phyloP scores from a whole-genome alignment of 1,140 invertebrate species.

The Sycophaga agraensis region DNA sequence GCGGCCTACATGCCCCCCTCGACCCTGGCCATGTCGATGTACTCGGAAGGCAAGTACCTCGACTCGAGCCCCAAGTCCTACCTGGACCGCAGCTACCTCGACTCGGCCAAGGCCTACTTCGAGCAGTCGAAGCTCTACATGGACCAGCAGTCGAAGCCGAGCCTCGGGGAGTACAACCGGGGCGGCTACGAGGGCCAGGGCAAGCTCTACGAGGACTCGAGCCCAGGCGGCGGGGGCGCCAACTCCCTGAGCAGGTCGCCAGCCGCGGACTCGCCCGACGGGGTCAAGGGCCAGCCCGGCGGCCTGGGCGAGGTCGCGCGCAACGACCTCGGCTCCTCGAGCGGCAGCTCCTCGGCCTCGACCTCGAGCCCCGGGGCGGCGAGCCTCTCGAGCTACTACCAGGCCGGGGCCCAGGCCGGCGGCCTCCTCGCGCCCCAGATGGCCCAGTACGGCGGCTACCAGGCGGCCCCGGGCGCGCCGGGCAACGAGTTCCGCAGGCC shows the following conservation, averaged over 20 bases:
- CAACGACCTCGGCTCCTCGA: conserved; percentile 58
- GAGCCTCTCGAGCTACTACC: conserved; percentile 64
- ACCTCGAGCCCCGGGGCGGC: conserved; percentile 63
- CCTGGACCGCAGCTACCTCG: conserved; percentile 65
- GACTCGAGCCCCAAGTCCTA: conserved; percentile 68
- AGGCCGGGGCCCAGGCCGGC: conserved; percentile 55
- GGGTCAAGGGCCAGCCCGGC: conserved; percentile 58
- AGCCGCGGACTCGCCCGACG: conserved; percentile 65
- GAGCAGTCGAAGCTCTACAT: conserved; percentile 77
- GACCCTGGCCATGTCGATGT: conserved; percentile 68
- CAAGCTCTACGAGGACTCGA: conserved; percentile 68
- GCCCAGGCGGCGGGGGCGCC: conserved; percentile 61
- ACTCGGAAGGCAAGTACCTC: conserved; percentile 67
- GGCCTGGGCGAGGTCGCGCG: conserved; percentile 54
- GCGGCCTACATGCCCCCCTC: conserved; percentile 68
- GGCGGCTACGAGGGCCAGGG: conserved; percentile 46
- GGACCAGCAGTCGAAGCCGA: conserved; percentile 64
- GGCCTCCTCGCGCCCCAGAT: conserved; percentile 59
- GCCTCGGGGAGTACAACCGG: conserved; percentile 49
- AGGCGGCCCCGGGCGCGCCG: conserved; percentile 54
- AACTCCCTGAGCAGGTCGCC: conserved; percentile 58
- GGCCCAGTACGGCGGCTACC: conserved; percentile 67
- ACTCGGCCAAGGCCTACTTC: conserved; percentile 77
- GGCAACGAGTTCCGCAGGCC: conserved; percentile 75
- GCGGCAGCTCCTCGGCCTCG: conserved; percentile 59